Evolutionary conservation across 2,797 vertebrate species (phyloP).

Genomic region (Myotis pilosus): DNA sequence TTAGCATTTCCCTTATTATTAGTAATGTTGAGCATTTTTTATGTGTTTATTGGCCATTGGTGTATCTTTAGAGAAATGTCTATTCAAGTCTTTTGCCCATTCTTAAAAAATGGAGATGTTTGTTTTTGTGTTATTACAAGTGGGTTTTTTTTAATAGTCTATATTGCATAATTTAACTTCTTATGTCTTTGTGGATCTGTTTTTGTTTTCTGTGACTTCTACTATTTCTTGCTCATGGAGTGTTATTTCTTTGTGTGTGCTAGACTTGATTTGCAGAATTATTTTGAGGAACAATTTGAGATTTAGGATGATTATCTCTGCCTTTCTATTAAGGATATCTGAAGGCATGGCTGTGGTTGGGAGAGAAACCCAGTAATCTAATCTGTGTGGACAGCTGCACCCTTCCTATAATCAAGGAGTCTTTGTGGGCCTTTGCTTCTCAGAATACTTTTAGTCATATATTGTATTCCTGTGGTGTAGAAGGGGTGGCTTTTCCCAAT

Average conservation of each 20-base stretch:
- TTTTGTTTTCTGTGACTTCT: constrained; percentile 26
- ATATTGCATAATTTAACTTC: constrained; percentile 35
- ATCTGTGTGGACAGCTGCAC: background rate
- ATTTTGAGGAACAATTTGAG: constrained; percentile 44
- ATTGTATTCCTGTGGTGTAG: background rate
- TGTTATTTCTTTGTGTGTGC: constrained; percentile 12
- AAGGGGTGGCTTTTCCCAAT: background rate
- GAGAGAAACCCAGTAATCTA: background rate
- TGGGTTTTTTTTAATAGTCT: background rate
- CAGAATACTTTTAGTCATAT: background rate
- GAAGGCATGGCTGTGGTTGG: background rate
- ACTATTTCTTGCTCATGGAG: background rate
- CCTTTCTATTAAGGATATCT: background rate
- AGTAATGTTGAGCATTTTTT: background rate
- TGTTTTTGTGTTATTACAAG: background rate
- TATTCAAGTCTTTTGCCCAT: constrained; percentile 3
- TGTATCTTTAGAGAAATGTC: constrained; percentile 32
- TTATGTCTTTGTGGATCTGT: constrained; percentile 3
- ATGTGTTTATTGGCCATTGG: background rate
- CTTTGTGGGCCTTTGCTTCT: background rate
- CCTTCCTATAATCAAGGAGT: background rate
- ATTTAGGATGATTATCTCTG: background rate
- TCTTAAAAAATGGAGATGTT: background rate
- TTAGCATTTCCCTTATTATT: background rate
- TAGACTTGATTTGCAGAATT: constrained; percentile 55